A percentile compares a stretch with the other conserved stretches of the same genome.
phyloP scores from a whole-genome alignment of 2,113 vertebrate species.

The Nesoenas mayeri region DNA sequence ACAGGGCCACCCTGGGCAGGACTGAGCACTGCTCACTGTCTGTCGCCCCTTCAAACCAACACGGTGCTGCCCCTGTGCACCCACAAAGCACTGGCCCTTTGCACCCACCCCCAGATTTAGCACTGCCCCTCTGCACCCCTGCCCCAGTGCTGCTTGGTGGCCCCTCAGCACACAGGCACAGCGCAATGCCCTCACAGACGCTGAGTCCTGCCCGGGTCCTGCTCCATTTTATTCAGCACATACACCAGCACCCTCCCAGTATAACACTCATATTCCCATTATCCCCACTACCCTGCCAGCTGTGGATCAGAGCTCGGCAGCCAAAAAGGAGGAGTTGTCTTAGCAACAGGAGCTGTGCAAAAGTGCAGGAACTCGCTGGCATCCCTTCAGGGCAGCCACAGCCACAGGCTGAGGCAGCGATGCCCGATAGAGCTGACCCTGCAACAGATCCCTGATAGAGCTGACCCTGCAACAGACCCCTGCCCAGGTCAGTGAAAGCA shows the following conservation, averaged over 20 bases:
- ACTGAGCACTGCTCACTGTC: not conserved
- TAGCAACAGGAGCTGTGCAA: not conserved
- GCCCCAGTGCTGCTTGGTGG: not conserved
- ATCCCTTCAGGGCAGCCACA: not conserved
- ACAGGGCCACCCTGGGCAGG: too few species aligned
- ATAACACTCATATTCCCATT: fast-evolving
- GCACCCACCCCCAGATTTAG: not conserved
- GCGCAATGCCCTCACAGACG: fast-evolving
- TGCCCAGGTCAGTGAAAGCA: not conserved
- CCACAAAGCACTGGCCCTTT: not conserved
- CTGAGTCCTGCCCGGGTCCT: not conserved
- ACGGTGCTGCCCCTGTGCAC: not conserved
- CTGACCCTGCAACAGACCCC: not conserved
- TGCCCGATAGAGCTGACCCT: not conserved
- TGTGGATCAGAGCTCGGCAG: not conserved
- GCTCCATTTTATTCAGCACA: not conserved
- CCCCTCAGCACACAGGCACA: not conserved
- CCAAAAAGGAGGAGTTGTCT: not conserved
- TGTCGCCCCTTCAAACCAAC: not conserved
- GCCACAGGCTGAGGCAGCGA: too few species aligned
- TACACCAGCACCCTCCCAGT: not conserved
- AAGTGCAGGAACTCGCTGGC: not conserved
- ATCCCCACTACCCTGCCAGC: not conserved
- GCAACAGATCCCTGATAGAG: too few species aligned
- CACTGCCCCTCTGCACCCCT: not conserved